A percentile compares a stretch with the other conserved stretches of the same genome.
Evolutionary conservation across 1,140 invertebrate genomes (phyloP).

Genomic region (Oryzaephilus surinamensis): DNA sequence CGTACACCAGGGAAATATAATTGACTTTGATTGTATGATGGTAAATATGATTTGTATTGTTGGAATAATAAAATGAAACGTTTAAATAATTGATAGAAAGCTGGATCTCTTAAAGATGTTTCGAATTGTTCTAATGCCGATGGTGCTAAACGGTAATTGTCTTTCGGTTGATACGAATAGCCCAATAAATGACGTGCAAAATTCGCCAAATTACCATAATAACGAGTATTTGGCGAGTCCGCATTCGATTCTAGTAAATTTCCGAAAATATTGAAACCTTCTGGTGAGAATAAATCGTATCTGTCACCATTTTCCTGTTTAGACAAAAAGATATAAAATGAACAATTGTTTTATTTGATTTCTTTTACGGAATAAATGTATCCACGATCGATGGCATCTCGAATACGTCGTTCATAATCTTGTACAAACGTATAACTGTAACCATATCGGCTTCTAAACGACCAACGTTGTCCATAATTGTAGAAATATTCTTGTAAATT

Average conservation of each 20-base stretch:
- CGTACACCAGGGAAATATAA: constrained; percentile 47
- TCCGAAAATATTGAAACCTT: constrained; percentile 38
- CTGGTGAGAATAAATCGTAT: constrained; percentile 27
- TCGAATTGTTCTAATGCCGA: constrained; percentile 38
- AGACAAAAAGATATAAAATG: constrained; percentile 28
- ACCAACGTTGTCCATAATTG: constrained; percentile 29
- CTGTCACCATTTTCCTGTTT: constrained; percentile 24
- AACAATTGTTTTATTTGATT: background rate
- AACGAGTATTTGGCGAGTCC: constrained; percentile 40
- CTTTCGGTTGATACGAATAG: constrained; percentile 21
- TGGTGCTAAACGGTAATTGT: constrained; percentile 20
- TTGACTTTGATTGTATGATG: constrained; percentile 48
- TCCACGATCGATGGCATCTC: constrained; percentile 39
- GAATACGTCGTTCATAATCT: constrained; percentile 36
- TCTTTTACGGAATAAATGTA: constrained; percentile 27
- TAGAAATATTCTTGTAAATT: constrained; percentile 32
- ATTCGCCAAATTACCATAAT: constrained; percentile 46
- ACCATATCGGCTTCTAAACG: constrained; percentile 21
- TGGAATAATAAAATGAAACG: constrained; percentile 41
- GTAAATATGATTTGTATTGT: constrained; percentile 29
- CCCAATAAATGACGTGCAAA: constrained; percentile 37
- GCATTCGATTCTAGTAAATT: constrained; percentile 41
- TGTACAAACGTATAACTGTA: constrained; percentile 16
- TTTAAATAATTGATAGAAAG: constrained; percentile 51
- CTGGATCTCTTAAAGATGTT: constrained; percentile 53